These are phyloP conservation scores for Paradisaea rubra DNA, from an alignment of 2,113 vertebrate genomes.

Conservation along the genomic window DNA sequence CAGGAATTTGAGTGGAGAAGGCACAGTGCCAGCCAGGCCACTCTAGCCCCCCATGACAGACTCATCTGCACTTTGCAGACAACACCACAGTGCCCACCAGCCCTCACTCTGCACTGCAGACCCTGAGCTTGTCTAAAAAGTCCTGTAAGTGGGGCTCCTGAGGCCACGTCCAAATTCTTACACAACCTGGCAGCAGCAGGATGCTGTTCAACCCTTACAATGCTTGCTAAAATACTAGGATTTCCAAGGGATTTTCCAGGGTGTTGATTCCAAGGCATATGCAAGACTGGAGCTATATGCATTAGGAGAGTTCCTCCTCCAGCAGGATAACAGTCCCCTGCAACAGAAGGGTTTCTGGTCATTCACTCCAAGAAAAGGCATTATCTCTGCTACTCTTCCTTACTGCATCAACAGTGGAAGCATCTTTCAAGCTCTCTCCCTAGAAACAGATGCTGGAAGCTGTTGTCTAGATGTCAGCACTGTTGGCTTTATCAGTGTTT, in stretches of 20 bases:
- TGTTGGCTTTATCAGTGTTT: not conserved
- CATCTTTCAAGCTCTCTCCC: not conserved
- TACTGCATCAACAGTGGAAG: not conserved
- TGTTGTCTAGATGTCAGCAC: not conserved
- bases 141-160: not conserved
- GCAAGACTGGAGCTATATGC: not conserved
- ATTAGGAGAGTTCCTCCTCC: not conserved
- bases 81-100: not conserved
- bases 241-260: not conserved
- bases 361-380: not conserved
- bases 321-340: not conserved
- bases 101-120: not conserved
- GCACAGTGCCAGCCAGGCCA: not conserved
- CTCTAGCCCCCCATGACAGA: not conserved
- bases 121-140: not conserved
- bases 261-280: not conserved
- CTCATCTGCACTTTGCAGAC: not conserved
- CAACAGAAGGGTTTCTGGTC: not conserved
- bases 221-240: not conserved
- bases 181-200: not conserved
- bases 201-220: not conserved
- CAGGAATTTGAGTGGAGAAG: not conserved
- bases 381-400: not conserved
- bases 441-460: not conserved
- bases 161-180: not conserved